These are phyloP conservation scores for Grammomys surdaster DNA, from an alignment of 2,113 vertebrate species.

Conservation along the genomic window DNA sequence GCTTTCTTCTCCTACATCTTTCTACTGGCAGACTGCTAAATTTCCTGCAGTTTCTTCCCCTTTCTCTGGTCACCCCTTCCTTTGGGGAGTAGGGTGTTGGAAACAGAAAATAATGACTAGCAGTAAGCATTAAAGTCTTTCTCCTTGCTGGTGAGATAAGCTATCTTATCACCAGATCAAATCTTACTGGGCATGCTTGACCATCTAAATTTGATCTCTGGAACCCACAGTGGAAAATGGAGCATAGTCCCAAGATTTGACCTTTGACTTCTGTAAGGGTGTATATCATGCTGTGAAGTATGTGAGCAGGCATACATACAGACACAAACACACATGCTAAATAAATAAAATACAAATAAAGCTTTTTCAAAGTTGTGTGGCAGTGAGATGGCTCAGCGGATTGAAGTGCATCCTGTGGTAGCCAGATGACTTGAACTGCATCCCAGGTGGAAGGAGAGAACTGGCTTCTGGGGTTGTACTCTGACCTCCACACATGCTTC, in stretches of 20 bases:
- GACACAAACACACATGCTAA: not conserved
- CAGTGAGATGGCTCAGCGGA: not conserved
- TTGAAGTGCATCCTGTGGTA: not conserved
- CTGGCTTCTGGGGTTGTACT: not conserved
- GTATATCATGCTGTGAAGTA: not conserved
- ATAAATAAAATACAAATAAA: not conserved
- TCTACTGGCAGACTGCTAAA: not conserved
- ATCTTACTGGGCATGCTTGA: not conserved
- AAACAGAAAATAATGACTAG: not conserved
- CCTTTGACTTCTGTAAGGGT: not conserved
- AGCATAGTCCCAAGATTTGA: not conserved
- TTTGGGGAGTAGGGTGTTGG: not conserved
- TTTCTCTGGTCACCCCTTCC: not conserved
- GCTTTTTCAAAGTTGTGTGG: not conserved
- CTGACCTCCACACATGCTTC: not conserved
- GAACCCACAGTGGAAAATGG: not conserved
- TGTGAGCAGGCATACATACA: not conserved
- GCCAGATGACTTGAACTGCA: not conserved
- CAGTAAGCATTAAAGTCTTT: not conserved
- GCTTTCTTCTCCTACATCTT: not conserved
- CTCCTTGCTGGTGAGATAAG: not conserved
- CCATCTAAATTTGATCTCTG: not conserved
- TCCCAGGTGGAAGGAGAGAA: not conserved
- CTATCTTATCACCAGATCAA: not conserved
- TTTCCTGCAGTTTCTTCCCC: constrained; percentile 5